Base-by-base conservation (phyloP, 2,888 invertebrate genomes). In the Thymelicus acteon region DNA sequence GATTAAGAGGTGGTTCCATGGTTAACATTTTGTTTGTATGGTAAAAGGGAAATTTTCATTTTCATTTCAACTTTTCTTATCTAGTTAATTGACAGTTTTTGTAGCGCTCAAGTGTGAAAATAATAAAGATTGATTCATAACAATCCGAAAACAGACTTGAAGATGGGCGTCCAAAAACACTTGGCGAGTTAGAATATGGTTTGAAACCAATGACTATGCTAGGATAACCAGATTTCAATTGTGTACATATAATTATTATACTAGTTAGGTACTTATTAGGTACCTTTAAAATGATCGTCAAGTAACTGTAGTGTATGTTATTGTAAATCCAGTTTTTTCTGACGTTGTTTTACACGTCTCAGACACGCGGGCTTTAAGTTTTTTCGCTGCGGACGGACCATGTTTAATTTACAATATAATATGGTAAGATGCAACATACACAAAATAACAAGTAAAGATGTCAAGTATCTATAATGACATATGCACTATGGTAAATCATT, bases 341-440 rank as follows among this genome's bases (percentile, higher is more conserved):
- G 37, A 10, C 6, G 48, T 48, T 57, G 68, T 69, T 48, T 1
- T 52, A 58, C 63, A 63, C 39, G 68, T 61, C 15, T 15, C 13
- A 24, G 6, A 49, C 40, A 37, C 13, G 57, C 47, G 48, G 8
- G 48, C 13, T 69, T 48, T 48, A 37, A 24, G 57, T 69, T 69
- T 69, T 69, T 69, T 12, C 39, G 12, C 15, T 12, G 3, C 13
- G 52, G 52, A 54, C 44, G 57, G 62, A 62, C 37, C 47, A 57
- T 47, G 69, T 48, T 69, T 63, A 68, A 69, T 69, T 69, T 63
- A 62, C 63, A 69, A 68, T 37, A 49, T 24, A 58, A 60, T 70
- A 70, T 70, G 49, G 58, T 49, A 40, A 58, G 37, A 63, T 37
- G 57, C 24, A 60, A n/a, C 24, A 47, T 58, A 37, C 8, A 24